phyloP scores from a whole-genome alignment of 2,797 vertebrate genomes.

The Fundulus diaphanus region DNA sequence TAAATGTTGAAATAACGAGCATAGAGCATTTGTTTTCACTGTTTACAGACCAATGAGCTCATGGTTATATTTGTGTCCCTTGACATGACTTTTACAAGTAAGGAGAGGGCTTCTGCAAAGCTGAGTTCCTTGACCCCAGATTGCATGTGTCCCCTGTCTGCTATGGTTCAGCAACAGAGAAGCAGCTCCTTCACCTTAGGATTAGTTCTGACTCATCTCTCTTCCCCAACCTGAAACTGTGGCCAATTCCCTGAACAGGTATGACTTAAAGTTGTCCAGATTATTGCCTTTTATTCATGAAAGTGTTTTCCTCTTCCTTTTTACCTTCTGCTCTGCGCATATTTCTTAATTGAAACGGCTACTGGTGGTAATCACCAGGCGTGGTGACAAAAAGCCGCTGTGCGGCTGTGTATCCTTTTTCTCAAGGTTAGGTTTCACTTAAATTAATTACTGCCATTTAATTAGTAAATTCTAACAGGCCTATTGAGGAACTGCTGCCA shows the following conservation, averaged over 20 bases:
- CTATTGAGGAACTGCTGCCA: conserved; percentile 45
- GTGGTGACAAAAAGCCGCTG: conserved; percentile 37
- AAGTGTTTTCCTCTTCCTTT: conserved; percentile 26
- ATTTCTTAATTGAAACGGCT: conserved; percentile 40
- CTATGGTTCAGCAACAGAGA: conserved; percentile 31
- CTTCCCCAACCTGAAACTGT: conserved; percentile 48
- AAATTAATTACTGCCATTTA: conserved; percentile 71
- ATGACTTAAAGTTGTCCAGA: conserved; percentile 47
- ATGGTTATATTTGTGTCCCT: conserved; percentile 41
- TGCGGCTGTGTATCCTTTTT: conserved; percentile 40
- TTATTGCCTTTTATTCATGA: conserved; percentile 42
- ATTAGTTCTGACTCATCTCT: conserved; percentile 70
- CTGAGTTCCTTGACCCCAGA: conserved; percentile 36
- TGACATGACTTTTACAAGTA: conserved; percentile 58
- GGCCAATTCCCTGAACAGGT: conserved; percentile 61
- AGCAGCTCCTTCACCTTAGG: conserved; percentile 59
- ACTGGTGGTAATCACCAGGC: conserved; percentile 52
- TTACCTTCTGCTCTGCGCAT: conserved; percentile 39
- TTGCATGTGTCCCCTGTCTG: conserved; percentile 35
- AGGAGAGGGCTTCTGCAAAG: conserved; percentile 44
- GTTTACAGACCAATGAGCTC: conserved; percentile 45
- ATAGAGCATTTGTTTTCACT: conserved; percentile 40
- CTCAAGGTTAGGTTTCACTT: conserved; percentile 50
- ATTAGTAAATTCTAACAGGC: conserved; percentile 56
- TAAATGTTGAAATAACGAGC: conserved; percentile 39